Base-by-base conservation (phyloP, 2,113 vertebrate species). In the Polypterus senegalus region DNA sequence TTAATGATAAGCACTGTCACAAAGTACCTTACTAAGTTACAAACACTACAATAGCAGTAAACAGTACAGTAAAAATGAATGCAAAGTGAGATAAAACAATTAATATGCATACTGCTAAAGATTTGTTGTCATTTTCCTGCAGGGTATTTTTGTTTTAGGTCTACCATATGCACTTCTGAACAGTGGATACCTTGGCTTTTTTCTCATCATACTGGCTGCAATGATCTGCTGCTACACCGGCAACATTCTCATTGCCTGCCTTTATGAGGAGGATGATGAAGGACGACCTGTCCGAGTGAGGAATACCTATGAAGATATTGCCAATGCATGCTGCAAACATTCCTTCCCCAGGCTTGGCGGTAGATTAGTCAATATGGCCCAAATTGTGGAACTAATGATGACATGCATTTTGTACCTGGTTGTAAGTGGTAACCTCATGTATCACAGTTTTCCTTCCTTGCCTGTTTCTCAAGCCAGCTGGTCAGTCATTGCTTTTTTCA, bases 361-460 rank as follows among this genome's bases (percentile, higher is more conserved):
- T 2, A 73, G 66, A 57, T 49, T 85, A 66, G 76, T 85, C 57
- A 83, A 76, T 9, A 47, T 73, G 5, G 78, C 82, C 44, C 76
- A 86, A 70, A 73, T 86, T 45, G 63, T 81, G 48, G 90, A 93
- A 65, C 77, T 93, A 69, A 47, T 86, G 62, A 91, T 92, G 90
- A 92, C 85, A 1, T 93, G 89, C 63, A 72, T 87, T 65, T 85
- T 89, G 49, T 86, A 90, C 64, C 69, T 89, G 62, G 77, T 90
- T 47, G 68, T 87, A 63, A 87, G 82, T 48, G 80, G 80, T 63
- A 87, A 83, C 11, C 79, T 91, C 57, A 62, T 87, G 73, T 73
- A 74, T 8, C 83, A 89, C 65, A 85, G 77, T 58, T 81, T 88
- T 56, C 76, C 81, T 0, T 70, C 63, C 48, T 9, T 73, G 61